These are phyloP conservation scores for Drosophila recens DNA, from an alignment of 2,888 invertebrate genomes.

Conservation along the genomic window DNA sequence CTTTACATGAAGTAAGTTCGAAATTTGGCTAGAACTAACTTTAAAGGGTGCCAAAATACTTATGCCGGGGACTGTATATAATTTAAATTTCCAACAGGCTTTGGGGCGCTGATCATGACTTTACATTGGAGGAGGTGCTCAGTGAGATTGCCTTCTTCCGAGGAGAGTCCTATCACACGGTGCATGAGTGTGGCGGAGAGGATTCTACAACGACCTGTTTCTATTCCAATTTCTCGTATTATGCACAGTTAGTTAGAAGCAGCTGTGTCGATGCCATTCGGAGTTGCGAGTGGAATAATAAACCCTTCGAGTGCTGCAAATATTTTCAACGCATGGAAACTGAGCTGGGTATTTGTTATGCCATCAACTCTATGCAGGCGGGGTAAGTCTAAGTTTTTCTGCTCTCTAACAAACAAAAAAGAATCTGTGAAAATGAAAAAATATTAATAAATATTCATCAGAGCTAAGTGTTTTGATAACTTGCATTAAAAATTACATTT, in stretches of 20 bases:
- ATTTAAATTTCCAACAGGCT: conserved; percentile 82
- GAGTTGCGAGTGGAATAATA: conserved; percentile 87
- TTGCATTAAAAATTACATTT: too few species aligned
- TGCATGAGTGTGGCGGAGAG: conserved; percentile 87
- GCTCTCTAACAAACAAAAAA: not conserved
- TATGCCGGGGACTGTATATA: too few species aligned
- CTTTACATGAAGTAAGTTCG: too few species aligned
- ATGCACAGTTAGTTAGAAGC: conserved; percentile 87
- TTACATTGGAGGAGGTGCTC: conserved; percentile 90
- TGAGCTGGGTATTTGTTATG: conserved; percentile 89
- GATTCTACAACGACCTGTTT: conserved; percentile 87
- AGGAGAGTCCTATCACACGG: conserved; percentile 88
- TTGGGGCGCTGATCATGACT: conserved; percentile 89
- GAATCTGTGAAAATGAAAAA: too few species aligned
- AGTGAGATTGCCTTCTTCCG: conserved; percentile 90
- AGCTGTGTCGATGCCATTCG: conserved; percentile 87
- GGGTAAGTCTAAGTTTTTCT: conserved; percentile 52
- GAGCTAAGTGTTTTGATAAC: too few species aligned
- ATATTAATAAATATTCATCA: too few species aligned
- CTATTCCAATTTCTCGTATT: conserved; percentile 87
- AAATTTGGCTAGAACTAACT: too few species aligned
- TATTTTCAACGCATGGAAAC: conserved; percentile 89
- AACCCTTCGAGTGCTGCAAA: conserved; percentile 88
- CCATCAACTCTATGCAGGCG: conserved; percentile 88
- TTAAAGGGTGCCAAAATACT: too few species aligned